Conservation (phyloP, 2,113 vertebrate species). For the Monarcha castaneiventris region DNA sequence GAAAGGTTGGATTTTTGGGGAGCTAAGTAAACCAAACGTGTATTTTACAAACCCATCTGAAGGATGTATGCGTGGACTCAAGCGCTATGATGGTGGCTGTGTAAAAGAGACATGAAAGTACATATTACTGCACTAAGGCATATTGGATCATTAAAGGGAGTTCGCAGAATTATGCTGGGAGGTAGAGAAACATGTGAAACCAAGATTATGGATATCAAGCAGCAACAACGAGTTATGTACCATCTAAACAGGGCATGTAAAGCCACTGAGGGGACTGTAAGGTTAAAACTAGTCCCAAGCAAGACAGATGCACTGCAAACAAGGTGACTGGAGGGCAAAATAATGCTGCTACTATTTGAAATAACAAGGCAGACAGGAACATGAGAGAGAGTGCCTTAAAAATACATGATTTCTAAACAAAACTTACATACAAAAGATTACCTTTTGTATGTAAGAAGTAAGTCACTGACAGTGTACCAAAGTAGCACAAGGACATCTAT, state of each 20-base stretch:
- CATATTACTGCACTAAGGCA: accelerated
- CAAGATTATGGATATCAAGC: not conserved
- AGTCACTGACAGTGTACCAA: not conserved
- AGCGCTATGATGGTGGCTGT: not conserved
- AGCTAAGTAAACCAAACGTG: accelerated
- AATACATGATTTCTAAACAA: not conserved
- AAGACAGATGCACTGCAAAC: not conserved
- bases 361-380: not conserved
- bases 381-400: not conserved
- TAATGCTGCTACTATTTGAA: not conserved
- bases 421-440: not conserved
- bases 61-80: not conserved
- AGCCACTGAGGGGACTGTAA: not conserved
- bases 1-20: not conserved
- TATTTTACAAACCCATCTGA: not conserved
- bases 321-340: not conserved
- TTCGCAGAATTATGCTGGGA: not conserved
- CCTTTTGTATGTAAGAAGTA: not conserved
- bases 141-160: not conserved
- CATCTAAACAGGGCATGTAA: not conserved
- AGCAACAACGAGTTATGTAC: not conserved
- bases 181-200: not conserved
- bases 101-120: not conserved
- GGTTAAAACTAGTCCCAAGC: not conserved
- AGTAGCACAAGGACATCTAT: not conserved